A percentile compares a stretch with the other conserved stretches of the same genome.
Evolutionary conservation across 1,140 invertebrate genomes (phyloP).

Genomic region (Cotesia vestalis): DNA sequence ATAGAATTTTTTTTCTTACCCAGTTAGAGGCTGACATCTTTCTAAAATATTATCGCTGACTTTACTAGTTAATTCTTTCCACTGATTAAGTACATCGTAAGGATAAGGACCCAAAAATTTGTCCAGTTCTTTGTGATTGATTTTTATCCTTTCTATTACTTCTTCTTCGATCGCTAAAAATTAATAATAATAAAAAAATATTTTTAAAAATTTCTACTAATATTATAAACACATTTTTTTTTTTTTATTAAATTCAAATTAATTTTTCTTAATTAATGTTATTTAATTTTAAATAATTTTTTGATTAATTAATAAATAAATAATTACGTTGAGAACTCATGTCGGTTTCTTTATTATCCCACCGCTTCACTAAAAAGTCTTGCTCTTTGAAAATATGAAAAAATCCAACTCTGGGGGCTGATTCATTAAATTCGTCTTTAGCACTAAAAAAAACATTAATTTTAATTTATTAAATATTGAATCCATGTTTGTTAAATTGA

Average conservation of each 20-base stretch:
- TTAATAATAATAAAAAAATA: constrained; percentile 33
- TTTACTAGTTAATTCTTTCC: constrained; percentile 78
- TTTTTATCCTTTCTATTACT: constrained; percentile 71
- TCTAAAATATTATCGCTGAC: constrained; percentile 50
- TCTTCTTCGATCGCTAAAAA: constrained; percentile 67
- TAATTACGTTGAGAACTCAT: constrained; percentile 64
- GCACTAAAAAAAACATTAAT: constrained; percentile 63
- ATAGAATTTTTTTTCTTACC: constrained; percentile 44
- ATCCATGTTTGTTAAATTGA: background rate
- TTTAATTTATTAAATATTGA: background rate
- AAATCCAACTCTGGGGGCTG: constrained; percentile 84
- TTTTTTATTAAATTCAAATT: too few relatives aligned
- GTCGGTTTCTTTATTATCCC: constrained; percentile 79
- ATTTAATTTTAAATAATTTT: background rate
- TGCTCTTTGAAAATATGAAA: constrained; percentile 85
- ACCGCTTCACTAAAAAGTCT: constrained; percentile 88
- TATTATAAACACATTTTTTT: too few relatives aligned
- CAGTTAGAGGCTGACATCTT: constrained; percentile 57
- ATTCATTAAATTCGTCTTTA: constrained; percentile 66
- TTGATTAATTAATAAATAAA: background rate
- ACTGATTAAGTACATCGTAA: constrained; percentile 86
- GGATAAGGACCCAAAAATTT: constrained; percentile 89
- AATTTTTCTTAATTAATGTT: background rate
- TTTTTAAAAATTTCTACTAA: background rate
- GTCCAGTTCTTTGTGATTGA: constrained; percentile 83